Evolutionary conservation across 2,113 vertebrate genomes (phyloP).

Genomic region (Tympanuchus pallidicinctus): DNA sequence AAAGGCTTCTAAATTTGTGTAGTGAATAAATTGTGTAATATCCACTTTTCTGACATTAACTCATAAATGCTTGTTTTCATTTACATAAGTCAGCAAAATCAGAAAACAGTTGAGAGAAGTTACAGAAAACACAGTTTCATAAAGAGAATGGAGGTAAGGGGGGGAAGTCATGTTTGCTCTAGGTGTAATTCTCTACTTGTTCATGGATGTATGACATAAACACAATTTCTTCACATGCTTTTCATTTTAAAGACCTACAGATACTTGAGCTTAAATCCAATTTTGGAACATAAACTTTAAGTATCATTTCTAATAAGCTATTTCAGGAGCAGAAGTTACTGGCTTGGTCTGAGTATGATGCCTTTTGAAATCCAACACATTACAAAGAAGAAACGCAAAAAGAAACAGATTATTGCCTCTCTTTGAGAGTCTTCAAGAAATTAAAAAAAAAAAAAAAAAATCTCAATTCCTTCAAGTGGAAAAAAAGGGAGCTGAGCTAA

Average conservation of each 20-base stretch:
- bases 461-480: background rate
- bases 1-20: background rate
- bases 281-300: background rate
- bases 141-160: background rate
- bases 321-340: background rate
- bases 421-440: background rate
- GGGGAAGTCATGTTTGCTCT: background rate
- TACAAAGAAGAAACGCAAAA: background rate
- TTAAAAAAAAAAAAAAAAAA: background rate
- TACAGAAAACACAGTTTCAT: background rate
- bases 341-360: background rate
- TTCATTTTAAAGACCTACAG: background rate
- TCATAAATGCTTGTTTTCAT: background rate
- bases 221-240: background rate
- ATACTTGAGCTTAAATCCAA: background rate
- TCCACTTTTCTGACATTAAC: background rate
- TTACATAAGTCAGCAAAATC: background rate
- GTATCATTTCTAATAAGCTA: background rate
- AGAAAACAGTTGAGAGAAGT: background rate
- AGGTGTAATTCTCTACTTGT: background rate
- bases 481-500: background rate
- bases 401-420: background rate
- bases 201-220: background rate
- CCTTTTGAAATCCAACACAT: background rate
- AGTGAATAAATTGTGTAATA: background rate